phyloP scores from a whole-genome alignment of 1,140 invertebrate species.

The Nasonia giraulti region DNA sequence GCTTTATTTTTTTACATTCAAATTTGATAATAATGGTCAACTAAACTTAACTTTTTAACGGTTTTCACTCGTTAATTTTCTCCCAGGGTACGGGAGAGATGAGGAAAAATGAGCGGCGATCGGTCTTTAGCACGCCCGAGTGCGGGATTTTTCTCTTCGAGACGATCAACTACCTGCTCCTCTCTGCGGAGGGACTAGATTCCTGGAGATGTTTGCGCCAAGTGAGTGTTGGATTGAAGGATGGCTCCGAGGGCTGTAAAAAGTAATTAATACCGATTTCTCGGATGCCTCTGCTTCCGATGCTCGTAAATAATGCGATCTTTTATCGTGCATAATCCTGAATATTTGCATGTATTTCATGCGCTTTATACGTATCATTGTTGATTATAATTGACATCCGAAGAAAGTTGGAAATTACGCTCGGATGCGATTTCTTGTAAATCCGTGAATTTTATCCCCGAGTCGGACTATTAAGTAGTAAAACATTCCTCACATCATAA shows the following conservation, averaged over 20 bases:
- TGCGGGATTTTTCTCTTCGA: too few relatives aligned
- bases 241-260: neutral
- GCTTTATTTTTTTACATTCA: too few relatives aligned
- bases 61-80: too few relatives aligned
- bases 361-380: too few relatives aligned
- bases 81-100: too few relatives aligned
- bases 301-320: neutral
- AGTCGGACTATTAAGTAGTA: neutral
- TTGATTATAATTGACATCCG: neutral
- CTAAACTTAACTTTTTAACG: too few relatives aligned
- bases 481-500: neutral
- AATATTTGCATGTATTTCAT: too few relatives aligned
- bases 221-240: neutral
- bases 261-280: neutral
- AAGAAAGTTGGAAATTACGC: neutral
- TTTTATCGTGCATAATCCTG: neutral
- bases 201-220: neutral
- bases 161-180: too few relatives aligned
- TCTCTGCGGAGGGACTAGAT: neutral
- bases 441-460: neutral
- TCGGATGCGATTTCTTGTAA: neutral
- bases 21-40: too few relatives aligned
- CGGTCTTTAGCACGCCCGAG: neutral
- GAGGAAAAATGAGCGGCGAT: constrained; percentile 35
- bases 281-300: neutral